These are phyloP conservation scores for Heterodera carotae DNA, from an alignment of 1,140 invertebrate genomes.

Conservation along the genomic window DNA sequence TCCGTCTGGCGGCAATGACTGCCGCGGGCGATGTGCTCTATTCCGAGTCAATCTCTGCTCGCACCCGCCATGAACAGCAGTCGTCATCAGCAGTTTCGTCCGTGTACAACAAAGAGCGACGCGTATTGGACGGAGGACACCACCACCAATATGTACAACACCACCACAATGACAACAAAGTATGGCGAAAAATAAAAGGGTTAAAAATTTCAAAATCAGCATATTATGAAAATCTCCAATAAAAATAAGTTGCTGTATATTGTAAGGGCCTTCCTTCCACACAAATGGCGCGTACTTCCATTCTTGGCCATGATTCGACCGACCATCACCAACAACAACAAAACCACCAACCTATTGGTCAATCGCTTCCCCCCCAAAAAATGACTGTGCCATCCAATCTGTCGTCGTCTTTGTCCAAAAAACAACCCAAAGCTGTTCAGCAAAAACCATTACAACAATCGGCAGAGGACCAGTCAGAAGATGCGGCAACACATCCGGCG, in stretches of 20 bases:
- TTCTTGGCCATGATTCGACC: neutral
- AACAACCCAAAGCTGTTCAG: neutral
- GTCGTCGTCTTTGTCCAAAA: slow-evolving; percentile 4
- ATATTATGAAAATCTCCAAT: too few species aligned
- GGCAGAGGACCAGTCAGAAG: neutral
- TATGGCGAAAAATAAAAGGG: neutral
- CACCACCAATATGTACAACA: slow-evolving; percentile 23
- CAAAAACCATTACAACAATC: slow-evolving; percentile 16
- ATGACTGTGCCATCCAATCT: neutral
- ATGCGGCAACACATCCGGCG: neutral
- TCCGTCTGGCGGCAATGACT: slow-evolving; percentile 51
- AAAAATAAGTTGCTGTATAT: too few species aligned
- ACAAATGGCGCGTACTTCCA: neutral
- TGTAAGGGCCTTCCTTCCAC: neutral
- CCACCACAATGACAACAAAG: neutral
- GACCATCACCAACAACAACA: neutral
- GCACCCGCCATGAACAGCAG: slow-evolving; percentile 44
- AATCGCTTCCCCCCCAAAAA: neutral
- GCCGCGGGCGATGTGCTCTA: slow-evolving; percentile 38
- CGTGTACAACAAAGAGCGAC: slow-evolving; percentile 17
- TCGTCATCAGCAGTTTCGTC: slow-evolving; percentile 23
- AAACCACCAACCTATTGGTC: neutral
- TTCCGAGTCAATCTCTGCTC: slow-evolving; percentile 49
- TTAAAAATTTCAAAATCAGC: neutral
- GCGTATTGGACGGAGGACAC: neutral